Conservation (phyloP, 2,113 vertebrate species). For the Pristiophorus japonicus region DNA sequence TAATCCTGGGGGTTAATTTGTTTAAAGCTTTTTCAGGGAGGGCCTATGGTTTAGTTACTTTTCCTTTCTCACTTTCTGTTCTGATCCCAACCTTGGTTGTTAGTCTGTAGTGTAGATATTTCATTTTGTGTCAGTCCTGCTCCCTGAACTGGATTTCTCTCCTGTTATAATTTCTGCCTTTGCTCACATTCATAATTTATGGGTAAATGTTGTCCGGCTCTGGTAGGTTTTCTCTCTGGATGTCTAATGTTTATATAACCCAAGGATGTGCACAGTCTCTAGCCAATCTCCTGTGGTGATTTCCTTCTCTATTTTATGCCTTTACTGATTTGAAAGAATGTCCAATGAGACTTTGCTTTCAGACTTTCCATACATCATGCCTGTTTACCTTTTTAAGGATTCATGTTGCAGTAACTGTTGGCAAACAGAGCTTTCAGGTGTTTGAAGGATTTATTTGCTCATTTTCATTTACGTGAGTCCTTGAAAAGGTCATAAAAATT, state of each 20-base stretch:
- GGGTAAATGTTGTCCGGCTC: not conserved
- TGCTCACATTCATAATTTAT: not conserved
- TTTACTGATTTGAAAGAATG: not conserved
- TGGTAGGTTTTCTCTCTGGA: not conserved
- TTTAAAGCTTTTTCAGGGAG: not conserved
- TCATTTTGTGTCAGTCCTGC: not conserved
- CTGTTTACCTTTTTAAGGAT: not conserved
- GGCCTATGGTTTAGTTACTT: not conserved
- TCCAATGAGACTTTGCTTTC: not conserved
- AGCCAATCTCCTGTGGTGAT: not conserved
- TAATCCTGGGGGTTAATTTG: not conserved
- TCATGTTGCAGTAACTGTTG: not conserved
- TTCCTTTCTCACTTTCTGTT: not conserved
- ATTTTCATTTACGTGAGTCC: not conserved
- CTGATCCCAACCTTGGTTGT: not conserved
- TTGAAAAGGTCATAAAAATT: not conserved
- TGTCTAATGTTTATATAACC: conserved; percentile 10
- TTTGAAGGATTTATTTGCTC: not conserved
- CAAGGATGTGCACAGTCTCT: not conserved
- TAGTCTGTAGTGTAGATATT: not conserved
- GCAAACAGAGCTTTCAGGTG: not conserved
- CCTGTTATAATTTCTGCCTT: not conserved
- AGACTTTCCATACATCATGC: conserved; percentile 12
- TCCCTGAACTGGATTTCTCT: not conserved
- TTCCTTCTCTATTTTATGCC: not conserved